phyloP scores from a whole-genome alignment of 2,888 invertebrate species.

The Brachynemurus nebulosus region DNA sequence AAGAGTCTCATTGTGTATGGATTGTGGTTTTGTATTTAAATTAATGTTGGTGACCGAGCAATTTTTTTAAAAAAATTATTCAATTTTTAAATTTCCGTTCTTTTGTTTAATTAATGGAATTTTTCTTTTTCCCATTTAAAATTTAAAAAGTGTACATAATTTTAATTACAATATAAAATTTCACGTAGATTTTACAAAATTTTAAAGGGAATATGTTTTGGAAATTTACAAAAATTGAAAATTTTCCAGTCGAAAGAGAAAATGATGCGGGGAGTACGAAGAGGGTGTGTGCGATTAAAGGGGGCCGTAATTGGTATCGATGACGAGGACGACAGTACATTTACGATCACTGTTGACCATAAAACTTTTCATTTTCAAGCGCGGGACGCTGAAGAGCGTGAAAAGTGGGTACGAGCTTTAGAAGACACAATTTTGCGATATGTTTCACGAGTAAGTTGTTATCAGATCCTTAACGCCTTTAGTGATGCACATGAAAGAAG shows the following conservation, averaged over 20 bases:
- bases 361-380: constrained; percentile 99
- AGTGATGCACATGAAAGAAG: no score
- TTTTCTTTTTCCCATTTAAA: neutral
- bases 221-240: no score
- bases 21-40: no score
- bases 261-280: constrained; percentile 92
- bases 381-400: constrained; percentile 84
- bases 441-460: constrained; percentile 41
- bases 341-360: constrained; percentile 97
- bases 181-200: no score
- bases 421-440: constrained; percentile 90
- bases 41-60: no score
- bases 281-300: constrained; percentile 94
- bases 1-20: no score
- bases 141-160: no score
- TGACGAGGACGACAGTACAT: constrained; percentile 97
- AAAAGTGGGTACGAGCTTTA: constrained; percentile 89
- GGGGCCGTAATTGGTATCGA: constrained; percentile 98
- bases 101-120: neutral
- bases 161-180: no score
- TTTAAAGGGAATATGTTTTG: no score
- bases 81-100: no score
- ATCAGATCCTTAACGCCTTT: no score
- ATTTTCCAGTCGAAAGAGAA: constrained; percentile 87
- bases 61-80: no score